phyloP scores from a whole-genome alignment of 2,113 vertebrate genomes.

The Lepisosteus osseus region DNA sequence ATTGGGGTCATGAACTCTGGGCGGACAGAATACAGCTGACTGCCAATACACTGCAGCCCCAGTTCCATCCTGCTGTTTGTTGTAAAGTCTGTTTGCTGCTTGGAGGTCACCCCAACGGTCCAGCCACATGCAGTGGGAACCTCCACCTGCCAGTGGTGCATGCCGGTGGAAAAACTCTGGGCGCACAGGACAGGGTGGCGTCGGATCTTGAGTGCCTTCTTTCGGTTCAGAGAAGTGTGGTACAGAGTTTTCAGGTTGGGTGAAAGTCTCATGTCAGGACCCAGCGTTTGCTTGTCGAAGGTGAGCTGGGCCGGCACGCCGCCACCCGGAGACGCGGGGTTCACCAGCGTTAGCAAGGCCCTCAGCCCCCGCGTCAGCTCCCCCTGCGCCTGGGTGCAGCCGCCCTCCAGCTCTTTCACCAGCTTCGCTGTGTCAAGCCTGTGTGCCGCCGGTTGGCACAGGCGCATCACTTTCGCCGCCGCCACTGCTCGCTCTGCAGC shows the following conservation, averaged over 20 bases:
- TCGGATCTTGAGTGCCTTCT: no score
- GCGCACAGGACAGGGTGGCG: no score
- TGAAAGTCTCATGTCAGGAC: constrained; percentile 31
- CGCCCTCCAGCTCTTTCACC: constrained; percentile 30
- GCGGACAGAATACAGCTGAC: no score
- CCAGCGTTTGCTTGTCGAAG: constrained; percentile 22
- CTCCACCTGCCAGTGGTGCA: no score
- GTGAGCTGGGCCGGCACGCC: neutral
- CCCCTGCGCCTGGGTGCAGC: constrained; percentile 19
- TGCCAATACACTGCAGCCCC: no score
- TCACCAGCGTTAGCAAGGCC: constrained; percentile 40
- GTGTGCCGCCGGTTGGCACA: constrained; percentile 38
- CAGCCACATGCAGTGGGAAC: no score
- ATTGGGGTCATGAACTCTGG: no score
- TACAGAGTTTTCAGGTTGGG: constrained; percentile 36
- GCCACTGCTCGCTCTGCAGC: constrained; percentile 44
- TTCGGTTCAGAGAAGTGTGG: neutral
- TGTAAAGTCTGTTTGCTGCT: no score
- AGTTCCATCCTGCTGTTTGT: no score
- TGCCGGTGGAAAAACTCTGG: no score
- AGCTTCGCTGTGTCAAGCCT: constrained; percentile 28
- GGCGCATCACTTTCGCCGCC: constrained; percentile 43
- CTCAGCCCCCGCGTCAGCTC: constrained; percentile 25
- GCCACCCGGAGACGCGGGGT: constrained; percentile 38
- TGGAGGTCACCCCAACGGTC: no score